Conservation (phyloP, 2,113 vertebrate species). For the Antechinus stuartii region DNA sequence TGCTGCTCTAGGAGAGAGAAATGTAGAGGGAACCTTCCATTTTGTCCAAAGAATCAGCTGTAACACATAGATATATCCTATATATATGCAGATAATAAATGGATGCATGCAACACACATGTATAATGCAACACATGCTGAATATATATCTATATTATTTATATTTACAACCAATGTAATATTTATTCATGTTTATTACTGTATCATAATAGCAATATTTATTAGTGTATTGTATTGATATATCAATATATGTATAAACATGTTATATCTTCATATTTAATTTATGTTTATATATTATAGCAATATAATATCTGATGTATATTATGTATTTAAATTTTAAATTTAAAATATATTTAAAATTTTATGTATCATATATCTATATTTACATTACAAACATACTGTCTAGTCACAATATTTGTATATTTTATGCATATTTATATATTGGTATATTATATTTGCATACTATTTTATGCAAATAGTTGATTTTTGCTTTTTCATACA, state of each 20-base stretch:
- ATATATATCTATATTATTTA: not conserved
- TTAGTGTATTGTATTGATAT: no score
- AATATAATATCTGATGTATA: not conserved
- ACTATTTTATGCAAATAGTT: no score
- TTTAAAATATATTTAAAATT: not conserved
- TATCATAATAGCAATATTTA: no score
- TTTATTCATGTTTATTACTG: no score
- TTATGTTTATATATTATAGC: not conserved
- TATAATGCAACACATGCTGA: not conserved
- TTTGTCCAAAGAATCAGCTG: not conserved
- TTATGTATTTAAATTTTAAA: not conserved
- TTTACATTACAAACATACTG: no score
- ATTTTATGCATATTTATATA: no score
- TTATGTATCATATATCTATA: no score
- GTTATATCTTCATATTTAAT: not conserved
- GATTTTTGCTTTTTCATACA: no score
- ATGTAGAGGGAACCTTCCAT: not conserved
- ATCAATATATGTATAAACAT: no score
- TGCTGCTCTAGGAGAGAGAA: not conserved
- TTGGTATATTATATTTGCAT: no score
- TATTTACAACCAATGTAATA: no score
- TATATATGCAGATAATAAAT: not conserved
- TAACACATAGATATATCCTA: not conserved
- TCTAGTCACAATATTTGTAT: no score
- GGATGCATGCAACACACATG: not conserved